Evolutionary conservation across 1,140 invertebrate genomes (phyloP), one percentile per base, ranked within the genome.

Genomic region (Gerris buenoi): DNA sequence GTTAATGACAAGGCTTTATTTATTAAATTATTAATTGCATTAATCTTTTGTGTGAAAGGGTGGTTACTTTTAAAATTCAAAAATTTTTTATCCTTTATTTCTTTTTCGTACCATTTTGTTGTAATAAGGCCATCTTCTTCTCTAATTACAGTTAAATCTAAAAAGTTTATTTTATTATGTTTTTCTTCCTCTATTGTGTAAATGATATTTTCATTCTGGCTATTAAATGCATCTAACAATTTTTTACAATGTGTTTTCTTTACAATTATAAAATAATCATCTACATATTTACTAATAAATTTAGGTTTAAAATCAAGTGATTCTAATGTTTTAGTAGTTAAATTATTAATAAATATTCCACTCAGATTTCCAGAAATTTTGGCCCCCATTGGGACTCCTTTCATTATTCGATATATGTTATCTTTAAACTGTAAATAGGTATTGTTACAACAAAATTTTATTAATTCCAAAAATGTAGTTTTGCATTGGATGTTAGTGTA

Each of bases 41-140:
- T 95, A 91, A 0, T 93, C 95, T 22, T 96, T 78, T 0, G 89
- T 92, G 0, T 89, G 90, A 67, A 96, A 88, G 75, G 96, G 33
- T 46, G 33, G 33, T 46, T 46, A 46, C 5, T 10, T 46, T 46
- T 46, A 46, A 46, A 46, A 46, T 46, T 46, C 33, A 46, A 18
- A 46, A 46, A 46, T 18, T 18, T 46, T 10, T 46, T n/a, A n/a
- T n/a, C n/a, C n/a, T n/a, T n/a, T n/a, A n/a, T n/a, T n/a, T n/a
- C n/a, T n/a, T n/a, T 46, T 46, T 10, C 33, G 5, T 46, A 46
- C 33, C 33, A 46, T 18, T 46, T 46, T 46, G 33, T 46, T 10
- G 18, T 46, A 46, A 46, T 5, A 5, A 10, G 5, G 5, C 18
- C 18, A 46, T 46, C 18, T 46, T 46, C 5, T 46, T 10, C 5